Evolutionary conservation across 2,888 invertebrate genomes (phyloP).

Genomic region (Lasioglossum lativentre): DNA sequence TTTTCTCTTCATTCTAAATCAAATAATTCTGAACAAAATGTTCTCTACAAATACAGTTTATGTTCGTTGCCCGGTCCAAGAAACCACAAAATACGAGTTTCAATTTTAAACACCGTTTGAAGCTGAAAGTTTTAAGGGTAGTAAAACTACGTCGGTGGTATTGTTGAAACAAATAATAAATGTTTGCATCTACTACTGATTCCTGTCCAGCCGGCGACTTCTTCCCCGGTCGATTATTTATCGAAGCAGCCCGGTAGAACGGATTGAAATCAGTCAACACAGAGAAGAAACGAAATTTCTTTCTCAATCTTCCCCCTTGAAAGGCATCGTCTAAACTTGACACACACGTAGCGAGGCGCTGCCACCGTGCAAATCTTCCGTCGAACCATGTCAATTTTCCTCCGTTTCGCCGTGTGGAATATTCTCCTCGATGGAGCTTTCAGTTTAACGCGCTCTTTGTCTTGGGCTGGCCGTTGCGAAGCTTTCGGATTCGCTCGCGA

Average conservation of each 20-base stretch:
- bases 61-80: too few species aligned
- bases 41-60: too few species aligned
- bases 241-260: not conserved
- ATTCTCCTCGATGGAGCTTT: conserved; percentile 23
- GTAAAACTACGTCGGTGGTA: too few species aligned
- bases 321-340: conserved; percentile 25
- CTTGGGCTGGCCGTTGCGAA: conserved; percentile 17
- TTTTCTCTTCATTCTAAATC: too few species aligned
- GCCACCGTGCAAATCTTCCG: not conserved
- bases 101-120: too few species aligned
- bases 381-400: conserved; percentile 28
- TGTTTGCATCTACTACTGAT: too few species aligned
- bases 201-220: too few species aligned
- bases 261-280: not conserved
- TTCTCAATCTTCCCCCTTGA: not conserved
- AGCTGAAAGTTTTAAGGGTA: too few species aligned
- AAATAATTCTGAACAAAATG: too few species aligned
- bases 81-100: too few species aligned
- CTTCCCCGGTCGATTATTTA: too few species aligned
- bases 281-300: conserved; percentile 5
- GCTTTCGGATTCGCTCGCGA: conserved; percentile 24
- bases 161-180: too few species aligned
- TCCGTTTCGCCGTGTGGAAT: conserved; percentile 19
- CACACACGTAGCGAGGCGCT: not conserved
- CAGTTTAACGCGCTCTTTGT: conserved; percentile 37